Base-by-base conservation (phyloP, 2,888 invertebrate genomes). In the Nycteola revayana region DNA sequence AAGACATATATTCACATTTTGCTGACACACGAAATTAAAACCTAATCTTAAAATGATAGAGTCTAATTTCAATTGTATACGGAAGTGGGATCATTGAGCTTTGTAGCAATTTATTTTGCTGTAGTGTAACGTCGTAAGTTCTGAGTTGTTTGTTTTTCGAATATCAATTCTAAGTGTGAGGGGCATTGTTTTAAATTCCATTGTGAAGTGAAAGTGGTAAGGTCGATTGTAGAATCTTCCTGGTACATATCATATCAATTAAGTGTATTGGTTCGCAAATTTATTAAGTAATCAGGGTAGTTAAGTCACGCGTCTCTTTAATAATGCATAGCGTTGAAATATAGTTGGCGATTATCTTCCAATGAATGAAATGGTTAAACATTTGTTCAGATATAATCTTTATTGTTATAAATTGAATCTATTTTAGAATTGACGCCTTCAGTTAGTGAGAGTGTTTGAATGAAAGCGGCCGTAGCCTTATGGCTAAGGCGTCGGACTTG, bases 1-100 rank as follows among this genome's bases (percentile, higher is more conserved):
- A 66, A 28, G 69, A 26, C 67, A 28, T 60, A 83, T 56, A 52
- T 53, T 45, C 44, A 57, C 32, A 36, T 28, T 31, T 41, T 28
- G 1, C 17, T 14, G 23, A 10, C 50, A 64, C 43, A 35, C 28
- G 3, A 79, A 58, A 54, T 32, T 55, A n/a, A 43, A 60, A 64
- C 59, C 49, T 74, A 74, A 30, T 0, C 0, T 4, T 1, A 28
- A 20, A 0, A 7, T 3, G 0, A 42, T 65, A 76, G 52, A 66
- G 67, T 51, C 42, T 37, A 55, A 38, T 59, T 49, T 77, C 11
- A 42, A 18, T 33, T 33, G 37, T 42, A 59, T 49, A 56, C 68
- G 65, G 67, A 76, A 74, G 75, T 65, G 83, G 77, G 86, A 86
- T 80, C 86, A 84, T 77, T 86, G 85, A 76, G 87, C 87, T 85